Percentiles rank a stretch among this genome's conserved stretches.
phyloP scores from a whole-genome alignment of 37 sponge, comb jelly and placozoan species.

The Geodia barretti region DNA sequence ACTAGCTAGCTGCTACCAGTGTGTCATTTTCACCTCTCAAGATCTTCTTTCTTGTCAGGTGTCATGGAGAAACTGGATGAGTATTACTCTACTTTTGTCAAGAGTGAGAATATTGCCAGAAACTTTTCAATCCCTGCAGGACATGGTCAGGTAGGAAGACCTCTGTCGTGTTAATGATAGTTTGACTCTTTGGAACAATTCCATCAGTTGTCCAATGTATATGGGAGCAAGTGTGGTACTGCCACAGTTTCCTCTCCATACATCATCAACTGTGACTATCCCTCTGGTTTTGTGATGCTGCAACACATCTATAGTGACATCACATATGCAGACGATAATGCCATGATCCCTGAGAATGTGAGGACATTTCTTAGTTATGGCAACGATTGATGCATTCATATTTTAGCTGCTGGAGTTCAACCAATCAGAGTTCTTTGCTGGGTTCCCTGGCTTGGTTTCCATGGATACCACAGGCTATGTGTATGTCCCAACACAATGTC shows the following conservation, averaged over 20 bases:
- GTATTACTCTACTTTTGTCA: constrained; percentile 55
- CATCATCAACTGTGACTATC: constrained; percentile 79
- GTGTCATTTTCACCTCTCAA: no score
- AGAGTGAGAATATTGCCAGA: constrained; percentile 3
- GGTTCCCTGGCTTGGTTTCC: constrained; percentile 18
- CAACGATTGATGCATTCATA: no score
- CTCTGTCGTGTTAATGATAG: neutral
- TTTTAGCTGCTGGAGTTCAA: constrained; percentile 62
- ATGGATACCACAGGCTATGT: constrained; percentile 82
- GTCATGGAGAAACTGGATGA: constrained; percentile 59
- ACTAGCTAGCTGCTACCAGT: no score
- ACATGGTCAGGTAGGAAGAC: constrained; percentile 50
- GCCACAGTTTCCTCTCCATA: constrained; percentile 60
- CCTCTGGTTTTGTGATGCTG: constrained; percentile 58
- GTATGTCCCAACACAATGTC: constrained; percentile 81
- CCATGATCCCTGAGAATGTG: constrained; percentile 50
- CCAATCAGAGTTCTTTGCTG: constrained; percentile 71
- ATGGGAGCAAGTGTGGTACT: no score
- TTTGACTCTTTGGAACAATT: no score
- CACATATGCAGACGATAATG: constrained; percentile 30
- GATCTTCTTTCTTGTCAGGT: constrained; percentile 29
- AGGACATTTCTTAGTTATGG: neutral
- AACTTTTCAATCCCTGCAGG: constrained; percentile 61
- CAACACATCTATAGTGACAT: constrained; percentile 78
- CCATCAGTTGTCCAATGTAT: no score